Percentiles rank a stretch among this genome's conserved stretches.
These are phyloP conservation scores for Diarsia brunnea DNA, from an alignment of 2,888 invertebrate species.

Conservation along the genomic window DNA sequence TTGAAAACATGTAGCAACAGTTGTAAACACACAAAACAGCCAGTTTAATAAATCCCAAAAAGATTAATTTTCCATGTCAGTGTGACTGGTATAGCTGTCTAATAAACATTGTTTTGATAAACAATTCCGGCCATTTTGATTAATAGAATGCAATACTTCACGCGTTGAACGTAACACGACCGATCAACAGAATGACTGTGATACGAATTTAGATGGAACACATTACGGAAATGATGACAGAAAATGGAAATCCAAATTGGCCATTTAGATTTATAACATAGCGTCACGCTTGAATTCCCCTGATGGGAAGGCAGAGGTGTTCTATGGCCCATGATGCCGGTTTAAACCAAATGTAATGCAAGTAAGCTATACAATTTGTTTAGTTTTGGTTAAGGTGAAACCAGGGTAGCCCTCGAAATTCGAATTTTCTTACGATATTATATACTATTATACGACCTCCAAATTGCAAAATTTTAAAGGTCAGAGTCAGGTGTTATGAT, in stretches of 20 bases:
- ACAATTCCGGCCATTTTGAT: conserved; percentile 55
- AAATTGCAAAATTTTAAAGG: too few relatives aligned
- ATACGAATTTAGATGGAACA: conserved; percentile 80
- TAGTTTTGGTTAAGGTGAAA: too few relatives aligned
- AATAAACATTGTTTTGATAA: conserved; percentile 43
- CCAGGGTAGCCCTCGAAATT: too few relatives aligned
- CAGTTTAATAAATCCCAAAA: background rate
- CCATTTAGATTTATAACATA: conserved; percentile 69
- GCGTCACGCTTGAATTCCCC: background rate
- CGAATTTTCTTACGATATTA: too few relatives aligned
- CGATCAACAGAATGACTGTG: conserved; percentile 75
- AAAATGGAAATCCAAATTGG: conserved; percentile 79
- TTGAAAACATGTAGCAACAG: background rate
- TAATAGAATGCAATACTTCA: conserved; percentile 59
- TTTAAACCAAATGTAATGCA: background rate
- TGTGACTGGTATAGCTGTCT: conserved; percentile 6
- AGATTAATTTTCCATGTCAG: conserved; percentile 1
- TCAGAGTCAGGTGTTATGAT: too few relatives aligned
- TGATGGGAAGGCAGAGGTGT: background rate
- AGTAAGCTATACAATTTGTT: too few relatives aligned
- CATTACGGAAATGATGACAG: conserved; percentile 77
- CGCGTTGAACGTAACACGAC: conserved; percentile 38
- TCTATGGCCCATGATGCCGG: background rate
- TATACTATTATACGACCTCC: too few relatives aligned
- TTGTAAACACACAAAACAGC: background rate